These are phyloP conservation scores for Perca schrenkii DNA, from an alignment of 2,113 vertebrate species.

Conservation along the genomic window DNA sequence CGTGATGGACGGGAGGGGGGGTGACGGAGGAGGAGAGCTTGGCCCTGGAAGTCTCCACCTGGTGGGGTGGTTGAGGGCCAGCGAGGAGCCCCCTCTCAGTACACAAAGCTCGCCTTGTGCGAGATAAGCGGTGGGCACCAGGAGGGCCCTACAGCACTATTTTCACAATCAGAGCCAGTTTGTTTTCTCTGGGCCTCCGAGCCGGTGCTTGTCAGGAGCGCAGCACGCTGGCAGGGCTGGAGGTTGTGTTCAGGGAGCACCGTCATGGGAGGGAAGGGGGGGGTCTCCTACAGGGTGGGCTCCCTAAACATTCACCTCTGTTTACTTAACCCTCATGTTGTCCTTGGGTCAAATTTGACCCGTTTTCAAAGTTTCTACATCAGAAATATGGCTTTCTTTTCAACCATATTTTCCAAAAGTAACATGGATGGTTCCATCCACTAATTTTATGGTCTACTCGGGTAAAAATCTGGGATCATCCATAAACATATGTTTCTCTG, in stretches of 20 bases:
- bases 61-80: slow-evolving; percentile 73
- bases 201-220: slow-evolving; percentile 73
- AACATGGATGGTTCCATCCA: too few species aligned
- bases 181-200: slow-evolving; percentile 85
- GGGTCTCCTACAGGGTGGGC: slow-evolving; percentile 72
- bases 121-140: slow-evolving; percentile 81
- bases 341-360: too few species aligned
- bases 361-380: too few species aligned
- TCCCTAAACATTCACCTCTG: slow-evolving; percentile 66
- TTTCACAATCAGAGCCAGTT: slow-evolving; percentile 85
- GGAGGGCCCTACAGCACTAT: slow-evolving; percentile 80
- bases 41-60: slow-evolving; percentile 80
- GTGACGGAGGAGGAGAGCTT: slow-evolving; percentile 41
- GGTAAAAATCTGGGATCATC: too few species aligned
- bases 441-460: too few species aligned
- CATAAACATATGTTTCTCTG: too few species aligned
- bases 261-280: slow-evolving; percentile 24
- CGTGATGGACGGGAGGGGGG: slow-evolving; percentile 46
- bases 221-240: slow-evolving; percentile 67
- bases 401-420: too few species aligned
- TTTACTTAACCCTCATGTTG: slow-evolving; percentile 55
- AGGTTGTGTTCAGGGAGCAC: slow-evolving; percentile 64
- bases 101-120: slow-evolving; percentile 85
- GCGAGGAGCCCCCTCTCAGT: slow-evolving; percentile 64
- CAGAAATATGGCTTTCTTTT: too few species aligned